Evolutionary conservation across 1,140 invertebrate genomes (phyloP), one percentile per base, ranked within the genome.

Genomic region (Conus ventricosus): DNA sequence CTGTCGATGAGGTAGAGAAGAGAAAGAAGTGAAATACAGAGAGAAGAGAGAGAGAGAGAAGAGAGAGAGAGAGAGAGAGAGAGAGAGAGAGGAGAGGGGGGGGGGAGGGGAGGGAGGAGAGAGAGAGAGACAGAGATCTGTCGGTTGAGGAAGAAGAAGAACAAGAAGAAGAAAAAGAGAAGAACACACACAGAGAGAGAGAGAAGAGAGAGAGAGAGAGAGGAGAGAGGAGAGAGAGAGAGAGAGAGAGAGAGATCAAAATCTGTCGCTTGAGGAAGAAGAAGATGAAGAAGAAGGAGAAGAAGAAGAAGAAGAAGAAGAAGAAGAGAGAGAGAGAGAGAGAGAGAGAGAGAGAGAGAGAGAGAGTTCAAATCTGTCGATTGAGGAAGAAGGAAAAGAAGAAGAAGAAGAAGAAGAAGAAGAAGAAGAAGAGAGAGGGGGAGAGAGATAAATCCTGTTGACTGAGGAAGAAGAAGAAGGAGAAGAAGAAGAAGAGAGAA

Each of bases 271-370:
- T 27, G 78, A 80, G 11, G 11, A n/a, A 80, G 78, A 80, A n/a
- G 78, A 84, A 53, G 55, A 15, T 6, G 83, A 54, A 57, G 10
- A 39, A 39, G 39, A 84, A 5, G 0, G 15, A 84, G 83, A 84
- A 51, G 83, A 84, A 63, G 60, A 20, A 63, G 60, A 63, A 20
- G 17, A 20, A 20, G 60, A 63, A 20, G 10, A 63, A 13, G 60
- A 20, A 63, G 60, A 11, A 20, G n/a, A 55, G n/a, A 84, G 54
- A 53, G 55, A 54, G 54, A 57, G 11, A 60, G 55, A 84, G 54
- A 57, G n/a, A 84, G 8, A 84, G 83, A 84, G 55, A 55, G n/a
- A 54, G 83, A 53, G n/a, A 17, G 55, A 84, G 39, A 84, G 10
- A 8, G 55, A 17, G 17, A 5, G 51, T 17, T 25, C 17, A 63